Evolutionary conservation across 2,888 invertebrate genomes (phyloP), one percentile per base, ranked within the genome.

Genomic region (Ennomos erosarius): DNA sequence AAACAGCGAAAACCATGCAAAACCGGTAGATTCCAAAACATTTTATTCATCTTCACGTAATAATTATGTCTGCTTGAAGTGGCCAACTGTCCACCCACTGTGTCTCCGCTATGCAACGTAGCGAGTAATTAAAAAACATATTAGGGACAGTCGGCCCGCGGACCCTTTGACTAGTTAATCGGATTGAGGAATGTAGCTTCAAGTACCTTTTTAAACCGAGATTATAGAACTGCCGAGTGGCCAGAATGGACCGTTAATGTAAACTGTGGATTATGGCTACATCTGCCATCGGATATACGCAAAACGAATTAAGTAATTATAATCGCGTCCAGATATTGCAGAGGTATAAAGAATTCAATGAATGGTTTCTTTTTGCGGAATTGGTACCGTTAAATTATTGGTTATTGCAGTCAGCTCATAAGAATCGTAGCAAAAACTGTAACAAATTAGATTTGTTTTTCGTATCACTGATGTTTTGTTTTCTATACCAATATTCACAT

Each of bases 81-180:
- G 39, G 42, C 42, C 50, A 50, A 37, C 61, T 57, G 53, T 39
- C 39, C 39, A 0, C 34, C 9, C 51, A 46, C 47, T 33, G 34
- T 34, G 39, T 34, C 44, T 12, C 4, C 39, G 58, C 59, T 48
- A 59, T 36, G 55, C 54, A 60, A 62, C 60, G 63, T 65, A 52
- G 60, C 69, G 69, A 79, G 81, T 88, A 87, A 88, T 87, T 88
- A 88, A 87, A 87, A 87, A 87, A 84, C 79, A 85, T 84, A 84
- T 86, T 81, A 84, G 74, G 75, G 73, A 69, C 74, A 75, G 65
- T 58, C 64, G 11, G 44, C 52, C 34, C 35, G 49, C 26, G 26
- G 26, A 11, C 55, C 59, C 78, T 79, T 81, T 78, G 79, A 74
- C 65, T 68, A 52, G 65, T 67, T 79, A 84, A 83, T 73, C 81